Evolutionary conservation across 2,888 invertebrate genomes (phyloP), one percentile per base, ranked within the genome.

Genomic region (Gymnosoma rotundatum): DNA sequence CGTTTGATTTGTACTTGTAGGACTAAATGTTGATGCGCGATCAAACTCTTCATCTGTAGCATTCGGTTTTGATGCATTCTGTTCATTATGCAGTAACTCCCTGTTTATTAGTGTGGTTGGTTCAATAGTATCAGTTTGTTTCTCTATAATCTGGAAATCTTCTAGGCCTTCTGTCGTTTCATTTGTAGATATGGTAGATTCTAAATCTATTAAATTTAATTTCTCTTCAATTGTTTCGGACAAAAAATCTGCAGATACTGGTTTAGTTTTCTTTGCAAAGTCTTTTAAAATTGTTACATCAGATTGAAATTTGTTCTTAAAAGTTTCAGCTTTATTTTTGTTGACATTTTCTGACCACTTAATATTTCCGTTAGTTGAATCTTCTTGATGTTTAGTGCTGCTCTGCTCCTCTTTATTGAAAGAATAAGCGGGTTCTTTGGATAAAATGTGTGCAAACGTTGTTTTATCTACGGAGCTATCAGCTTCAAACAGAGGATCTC

Each of bases 401-500:
- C 21, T 42, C 45, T 61, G 25, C 50, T 50, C 20, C n/a, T 70
- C 50, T 50, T 70, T 63, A 25, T 9, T 60, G 3, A 12, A 18
- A 1, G 16, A 52, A 14, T 45, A 7, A 2, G 56, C 72, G 1
- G 42, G 61, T 61, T 83, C 83, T 25, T 69, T 52, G 7, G 45
- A 73, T 10, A 69, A 21, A 16, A 12, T 12, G 9, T 18, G 64
- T 16, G 60, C 25, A 45, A 73, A 12, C 0, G 78, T 84, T 36
- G 83, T 78, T 0, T 73, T 74, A 25, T 81, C 76, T 14, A 56
- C 1, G 0, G 58, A 42, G 32, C 67, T 76, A 6, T 85, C 58
- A 1, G 58, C 73, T 36, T 89, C 87, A 85, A 88, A 88, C 32
- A 86, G 66, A 38, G 86, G 80, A 58, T 88, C 88, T 76, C 86